Evolutionary conservation across 1,140 invertebrate genomes (phyloP).

Genomic region (Odontomachus brunneus): DNA sequence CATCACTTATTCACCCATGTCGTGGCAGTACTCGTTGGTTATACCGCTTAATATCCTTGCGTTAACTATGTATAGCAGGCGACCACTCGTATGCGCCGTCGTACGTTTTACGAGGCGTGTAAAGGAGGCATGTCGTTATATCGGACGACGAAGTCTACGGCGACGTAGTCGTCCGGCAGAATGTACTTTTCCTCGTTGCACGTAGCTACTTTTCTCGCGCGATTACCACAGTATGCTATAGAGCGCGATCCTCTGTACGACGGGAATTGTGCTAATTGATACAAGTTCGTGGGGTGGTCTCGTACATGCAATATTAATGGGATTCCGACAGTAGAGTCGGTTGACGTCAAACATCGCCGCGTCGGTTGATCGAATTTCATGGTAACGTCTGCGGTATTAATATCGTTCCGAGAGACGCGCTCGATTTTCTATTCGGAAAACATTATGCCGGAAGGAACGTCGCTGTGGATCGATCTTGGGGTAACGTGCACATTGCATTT

Average conservation of each 20-base stretch:
- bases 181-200: not conserved
- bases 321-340: conserved; percentile 48
- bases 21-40: conserved; percentile 24
- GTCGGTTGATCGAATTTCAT: conserved; percentile 65
- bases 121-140: conserved; percentile 4
- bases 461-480: not conserved
- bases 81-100: not conserved
- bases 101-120: conserved; percentile 17
- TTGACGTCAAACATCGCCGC: conserved; percentile 65
- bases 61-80: conserved; percentile 12
- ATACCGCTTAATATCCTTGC: conserved; percentile 36
- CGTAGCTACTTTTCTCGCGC: conserved; percentile 5
- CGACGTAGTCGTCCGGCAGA: not conserved
- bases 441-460: not conserved
- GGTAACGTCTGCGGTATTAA: conserved; percentile 52
- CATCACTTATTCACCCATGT: conserved; percentile 50
- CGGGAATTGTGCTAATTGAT: conserved; percentile 45
- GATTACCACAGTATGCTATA: not conserved
- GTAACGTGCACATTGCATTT: conserved; percentile 23
- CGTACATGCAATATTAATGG: conserved; percentile 58
- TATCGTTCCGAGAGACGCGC: conserved; percentile 41
- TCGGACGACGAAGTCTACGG: not conserved
- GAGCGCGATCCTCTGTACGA: not conserved
- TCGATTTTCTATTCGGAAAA: conserved; percentile 22
- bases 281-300: conserved; percentile 35